Evolutionary conservation across 2,113 vertebrate genomes (phyloP).

Genomic region (Engraulis encrasicolus): DNA sequence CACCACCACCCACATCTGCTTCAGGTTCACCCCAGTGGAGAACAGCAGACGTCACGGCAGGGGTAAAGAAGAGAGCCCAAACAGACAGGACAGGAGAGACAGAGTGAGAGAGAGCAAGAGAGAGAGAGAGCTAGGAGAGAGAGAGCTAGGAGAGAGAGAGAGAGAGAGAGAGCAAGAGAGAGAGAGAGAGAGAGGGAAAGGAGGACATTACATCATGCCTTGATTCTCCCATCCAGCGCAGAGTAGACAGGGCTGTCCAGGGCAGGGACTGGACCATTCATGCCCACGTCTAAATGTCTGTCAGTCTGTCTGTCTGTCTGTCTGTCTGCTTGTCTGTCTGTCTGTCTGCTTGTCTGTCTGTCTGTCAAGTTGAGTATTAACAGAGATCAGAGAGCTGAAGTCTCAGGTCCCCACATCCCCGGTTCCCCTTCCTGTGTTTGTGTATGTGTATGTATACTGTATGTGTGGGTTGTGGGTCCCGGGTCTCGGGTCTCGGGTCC

Average conservation of each 20-base stretch:
- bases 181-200: conserved; percentile 62
- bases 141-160: not conserved
- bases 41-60: not conserved
- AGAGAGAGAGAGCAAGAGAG: not conserved
- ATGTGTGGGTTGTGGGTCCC: conserved; percentile 33
- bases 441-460: too few relatives aligned
- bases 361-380: too few relatives aligned
- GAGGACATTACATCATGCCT: conserved; percentile 50
- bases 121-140: not conserved
- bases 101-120: not conserved
- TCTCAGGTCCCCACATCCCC: not conserved
- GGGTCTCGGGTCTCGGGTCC: not conserved
- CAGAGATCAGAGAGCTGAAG: not conserved
- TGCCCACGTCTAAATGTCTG: not conserved
- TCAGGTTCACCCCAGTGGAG: not conserved
- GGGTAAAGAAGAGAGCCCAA: not conserved
- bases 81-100: not conserved
- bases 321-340: too few relatives aligned
- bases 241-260: conserved; percentile 42
- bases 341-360: too few relatives aligned
- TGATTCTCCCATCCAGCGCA: conserved; percentile 63
- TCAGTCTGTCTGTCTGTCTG: too few relatives aligned
- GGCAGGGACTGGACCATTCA: not conserved
- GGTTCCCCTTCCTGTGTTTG: too few relatives aligned
- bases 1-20: not conserved